A percentile compares a stretch with the other conserved stretches of the same genome.
phyloP scores from a whole-genome alignment of 2,113 vertebrate genomes.

The Phoenicopterus ruber region DNA sequence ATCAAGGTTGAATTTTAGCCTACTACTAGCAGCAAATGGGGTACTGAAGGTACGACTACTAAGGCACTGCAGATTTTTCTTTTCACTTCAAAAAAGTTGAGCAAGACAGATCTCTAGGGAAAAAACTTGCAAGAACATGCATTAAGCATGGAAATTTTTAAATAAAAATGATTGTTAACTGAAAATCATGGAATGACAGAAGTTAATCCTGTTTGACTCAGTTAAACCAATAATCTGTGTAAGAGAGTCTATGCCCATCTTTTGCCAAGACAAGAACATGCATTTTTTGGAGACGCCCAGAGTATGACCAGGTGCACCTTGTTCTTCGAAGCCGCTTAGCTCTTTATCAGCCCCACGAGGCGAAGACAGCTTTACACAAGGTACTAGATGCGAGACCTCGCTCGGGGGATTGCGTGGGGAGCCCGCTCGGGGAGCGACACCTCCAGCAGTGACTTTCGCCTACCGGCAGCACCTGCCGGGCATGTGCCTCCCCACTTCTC shows the following conservation, averaged over 20 bases:
- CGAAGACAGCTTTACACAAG: neutral
- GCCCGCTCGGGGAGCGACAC: neutral
- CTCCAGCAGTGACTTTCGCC: accelerated
- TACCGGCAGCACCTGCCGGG: neutral
- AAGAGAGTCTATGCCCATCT: accelerated
- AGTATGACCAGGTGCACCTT: accelerated
- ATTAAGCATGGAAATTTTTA: neutral
- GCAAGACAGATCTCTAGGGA: neutral
- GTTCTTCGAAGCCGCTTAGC: neutral
- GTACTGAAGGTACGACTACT: neutral
- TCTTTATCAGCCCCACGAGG: accelerated
- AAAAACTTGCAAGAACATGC: accelerated
- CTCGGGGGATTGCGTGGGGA: neutral
- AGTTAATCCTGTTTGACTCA: neutral
- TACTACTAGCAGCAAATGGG: neutral
- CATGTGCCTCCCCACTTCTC: accelerated
- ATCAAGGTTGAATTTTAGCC: neutral
- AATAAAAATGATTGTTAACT: neutral
- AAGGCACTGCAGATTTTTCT: neutral
- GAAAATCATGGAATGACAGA: neutral
- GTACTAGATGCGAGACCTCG: accelerated
- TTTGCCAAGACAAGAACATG: neutral
- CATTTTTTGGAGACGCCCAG: no score
- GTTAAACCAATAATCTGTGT: no score
- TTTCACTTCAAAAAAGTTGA: neutral